Evolutionary conservation across 2,888 invertebrate genomes (phyloP).

Genomic region (Iselma pallidipennis): DNA sequence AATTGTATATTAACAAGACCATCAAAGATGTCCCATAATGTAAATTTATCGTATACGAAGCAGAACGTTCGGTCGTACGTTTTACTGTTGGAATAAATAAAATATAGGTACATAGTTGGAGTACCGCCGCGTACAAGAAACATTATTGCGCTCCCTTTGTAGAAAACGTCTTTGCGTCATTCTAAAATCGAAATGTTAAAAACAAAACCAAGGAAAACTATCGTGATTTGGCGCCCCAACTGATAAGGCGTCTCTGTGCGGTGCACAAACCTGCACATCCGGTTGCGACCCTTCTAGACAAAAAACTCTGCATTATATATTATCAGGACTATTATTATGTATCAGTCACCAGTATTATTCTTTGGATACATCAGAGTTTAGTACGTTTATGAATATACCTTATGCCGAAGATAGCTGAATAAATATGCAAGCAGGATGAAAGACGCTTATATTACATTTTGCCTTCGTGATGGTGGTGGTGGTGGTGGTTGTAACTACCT

Average conservation of each 20-base stretch:
- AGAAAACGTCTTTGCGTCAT: no score
- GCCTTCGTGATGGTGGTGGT: neutral
- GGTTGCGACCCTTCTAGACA: no score
- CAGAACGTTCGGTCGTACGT: slow-evolving; percentile 6
- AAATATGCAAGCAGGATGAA: slow-evolving; percentile 18
- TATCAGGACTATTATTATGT: no score
- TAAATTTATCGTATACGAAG: slow-evolving; percentile 15
- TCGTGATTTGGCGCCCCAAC: no score
- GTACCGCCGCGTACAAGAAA: no score
- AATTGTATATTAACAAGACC: slow-evolving; percentile 15
- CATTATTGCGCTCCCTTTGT: no score
- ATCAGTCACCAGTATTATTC: slow-evolving; percentile 10
- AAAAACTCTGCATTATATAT: no score
- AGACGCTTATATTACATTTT: slow-evolving; percentile 15
- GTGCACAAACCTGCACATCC: no score
- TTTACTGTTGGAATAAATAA: slow-evolving; percentile 2
- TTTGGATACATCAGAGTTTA: slow-evolving; percentile 18
- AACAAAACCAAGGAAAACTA: no score
- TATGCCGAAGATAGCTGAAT: slow-evolving; percentile 15
- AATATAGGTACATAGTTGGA: no score
- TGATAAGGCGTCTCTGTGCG: no score
- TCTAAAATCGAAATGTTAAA: no score
- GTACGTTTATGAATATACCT: slow-evolving; percentile 23
- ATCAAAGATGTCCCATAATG: slow-evolving; percentile 1
- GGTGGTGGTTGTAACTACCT: neutral